phyloP scores from a whole-genome alignment of 2,113 vertebrate species.

The Haemorhous mexicanus region DNA sequence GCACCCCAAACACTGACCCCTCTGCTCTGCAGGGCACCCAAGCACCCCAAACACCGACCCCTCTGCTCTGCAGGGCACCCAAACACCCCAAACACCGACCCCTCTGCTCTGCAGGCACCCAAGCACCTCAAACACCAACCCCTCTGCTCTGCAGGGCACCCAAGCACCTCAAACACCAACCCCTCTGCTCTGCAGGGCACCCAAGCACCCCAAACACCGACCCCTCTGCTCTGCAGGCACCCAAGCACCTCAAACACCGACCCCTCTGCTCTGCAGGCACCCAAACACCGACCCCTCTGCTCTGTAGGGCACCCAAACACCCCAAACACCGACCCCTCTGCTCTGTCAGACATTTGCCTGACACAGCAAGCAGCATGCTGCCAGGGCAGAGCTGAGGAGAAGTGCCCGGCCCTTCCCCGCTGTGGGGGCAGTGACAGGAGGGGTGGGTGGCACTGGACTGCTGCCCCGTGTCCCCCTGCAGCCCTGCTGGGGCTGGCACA shows the following conservation, averaged over 20 bases:
- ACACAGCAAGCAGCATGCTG: accelerated
- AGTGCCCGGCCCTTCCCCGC: accelerated
- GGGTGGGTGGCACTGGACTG: background rate
- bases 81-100: background rate
- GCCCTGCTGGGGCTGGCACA: background rate
- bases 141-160: background rate
- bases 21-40: too few species aligned
- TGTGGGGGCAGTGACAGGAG: accelerated
- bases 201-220: accelerated
- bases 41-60: accelerated
- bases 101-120: background rate
- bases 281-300: background rate
- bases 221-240: too few species aligned
- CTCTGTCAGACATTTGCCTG: accelerated
- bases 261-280: background rate
- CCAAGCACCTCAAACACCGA: background rate
- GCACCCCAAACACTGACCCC: too few species aligned
- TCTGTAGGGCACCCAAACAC: too few species aligned
- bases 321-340: background rate
- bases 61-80: background rate
- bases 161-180: accelerated
- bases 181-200: background rate
- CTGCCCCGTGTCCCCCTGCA: background rate
- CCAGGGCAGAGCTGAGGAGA: accelerated
- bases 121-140: accelerated